Percentiles rank a stretch among this genome's conserved stretches.
phyloP scores from a whole-genome alignment of 2,113 vertebrate species.

The Oxyura jamaicensis region DNA sequence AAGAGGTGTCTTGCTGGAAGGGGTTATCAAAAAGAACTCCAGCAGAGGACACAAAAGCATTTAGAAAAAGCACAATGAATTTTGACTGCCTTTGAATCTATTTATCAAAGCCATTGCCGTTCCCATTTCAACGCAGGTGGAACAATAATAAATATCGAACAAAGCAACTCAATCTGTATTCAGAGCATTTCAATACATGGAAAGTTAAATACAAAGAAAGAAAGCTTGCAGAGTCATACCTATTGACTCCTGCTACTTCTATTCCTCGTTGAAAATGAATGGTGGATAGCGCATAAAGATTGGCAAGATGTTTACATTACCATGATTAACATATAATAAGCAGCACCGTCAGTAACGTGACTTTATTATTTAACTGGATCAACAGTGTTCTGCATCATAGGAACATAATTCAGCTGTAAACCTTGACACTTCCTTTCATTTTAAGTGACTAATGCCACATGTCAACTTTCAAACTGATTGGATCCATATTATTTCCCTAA shows the following conservation, averaged over 20 bases:
- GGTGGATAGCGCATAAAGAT: not conserved
- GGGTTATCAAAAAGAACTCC: slow-evolving; percentile 38
- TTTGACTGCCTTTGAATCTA: slow-evolving; percentile 56
- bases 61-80: slow-evolving; percentile 39
- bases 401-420: slow-evolving; percentile 15
- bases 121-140: not conserved
- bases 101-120: slow-evolving; percentile 44
- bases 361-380: slow-evolving; percentile 34
- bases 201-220: slow-evolving; percentile 31
- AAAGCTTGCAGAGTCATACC: not conserved
- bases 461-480: not conserved
- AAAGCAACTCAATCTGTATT: slow-evolving; percentile 44
- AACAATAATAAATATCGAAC: slow-evolving; percentile 61
- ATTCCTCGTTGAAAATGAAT: not conserved
- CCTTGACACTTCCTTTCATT: not conserved
- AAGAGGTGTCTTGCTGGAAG: not conserved
- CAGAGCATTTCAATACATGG: slow-evolving; percentile 41
- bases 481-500: not conserved
- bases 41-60: slow-evolving; percentile 44
- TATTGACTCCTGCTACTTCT: slow-evolving; percentile 34
- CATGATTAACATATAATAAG: slow-evolving; percentile 6
- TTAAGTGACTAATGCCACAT: not conserved
- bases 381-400: slow-evolving; percentile 13
- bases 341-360: not conserved
- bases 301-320: slow-evolving; percentile 49